These are phyloP conservation scores for Diorhabda carinulata DNA, from an alignment of 1,140 invertebrate genomes.

Conservation along the genomic window DNA sequence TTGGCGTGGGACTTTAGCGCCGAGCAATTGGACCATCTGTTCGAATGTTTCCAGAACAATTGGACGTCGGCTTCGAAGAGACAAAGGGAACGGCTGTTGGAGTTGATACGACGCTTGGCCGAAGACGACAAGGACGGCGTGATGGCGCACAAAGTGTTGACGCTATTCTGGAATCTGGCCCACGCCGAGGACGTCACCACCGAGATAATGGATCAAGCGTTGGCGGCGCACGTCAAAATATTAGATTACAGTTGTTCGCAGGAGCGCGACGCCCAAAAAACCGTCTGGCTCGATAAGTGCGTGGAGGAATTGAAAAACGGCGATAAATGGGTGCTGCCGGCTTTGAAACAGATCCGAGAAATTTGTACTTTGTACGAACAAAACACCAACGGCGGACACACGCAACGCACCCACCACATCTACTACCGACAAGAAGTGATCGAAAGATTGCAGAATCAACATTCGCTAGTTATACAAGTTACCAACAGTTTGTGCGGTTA, in stretches of 20 bases:
- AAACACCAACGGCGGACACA: constrained; percentile 49
- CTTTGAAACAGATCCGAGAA: constrained; percentile 92
- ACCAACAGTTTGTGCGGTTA: constrained; percentile 89
- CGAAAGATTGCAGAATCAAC: constrained; percentile 85
- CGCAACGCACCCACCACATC: constrained; percentile 59
- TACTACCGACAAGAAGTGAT: constrained; percentile 77
- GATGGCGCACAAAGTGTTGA: constrained; percentile 97
- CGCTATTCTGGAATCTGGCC: constrained; percentile 94
- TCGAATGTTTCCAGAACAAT: constrained; percentile 92
- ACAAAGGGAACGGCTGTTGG: constrained; percentile 91
- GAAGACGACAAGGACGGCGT: constrained; percentile 97
- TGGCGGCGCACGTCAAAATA: constrained; percentile 95
- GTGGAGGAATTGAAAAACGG: constrained; percentile 88
- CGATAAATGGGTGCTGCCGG: constrained; percentile 89
- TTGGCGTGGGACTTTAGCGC: constrained; percentile 97
- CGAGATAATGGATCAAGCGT: constrained; percentile 96
- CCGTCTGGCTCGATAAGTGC: constrained; percentile 91
- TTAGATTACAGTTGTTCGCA: constrained; percentile 96
- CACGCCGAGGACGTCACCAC: constrained; percentile 94
- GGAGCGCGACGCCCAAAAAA: constrained; percentile 94
- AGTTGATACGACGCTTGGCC: constrained; percentile 89
- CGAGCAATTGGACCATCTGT: constrained; percentile 94
- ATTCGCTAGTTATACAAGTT: constrained; percentile 89
- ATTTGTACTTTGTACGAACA: constrained; percentile 93
- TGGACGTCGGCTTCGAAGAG: constrained; percentile 96